Base-by-base conservation (phyloP, 1,140 invertebrate species). In the Drosophila neocordata region DNA sequence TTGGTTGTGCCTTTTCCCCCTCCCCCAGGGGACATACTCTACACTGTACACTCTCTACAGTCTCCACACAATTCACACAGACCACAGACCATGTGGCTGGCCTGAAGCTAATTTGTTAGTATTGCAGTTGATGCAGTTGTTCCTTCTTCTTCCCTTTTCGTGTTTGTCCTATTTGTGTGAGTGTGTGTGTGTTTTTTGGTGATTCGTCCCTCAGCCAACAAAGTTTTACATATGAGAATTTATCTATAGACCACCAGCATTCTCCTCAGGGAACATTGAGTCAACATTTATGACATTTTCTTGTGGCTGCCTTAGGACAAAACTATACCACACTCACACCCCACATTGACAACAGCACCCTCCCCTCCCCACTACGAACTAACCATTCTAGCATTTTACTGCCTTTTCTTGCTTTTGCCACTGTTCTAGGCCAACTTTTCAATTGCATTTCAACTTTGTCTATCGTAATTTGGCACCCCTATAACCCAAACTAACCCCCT, bases 371-470 rank as follows among this genome's bases (percentile, higher is more conserved):
- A 13, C 13, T 20, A n/a, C n/a, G n/a, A n/a, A n/a, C n/a, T n/a
- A n/a, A n/a, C n/a, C n/a, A n/a, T n/a, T n/a, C n/a, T 11, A 20
- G 1, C 20, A 4, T 27, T 27, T 4, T 15, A 31, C 27, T 20
- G 9, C 15, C n/a, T 41, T 41, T 44, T 52, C 12, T 31, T 61
- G 15, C 34, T 51, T 41, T 48, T 53, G 56, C 52, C 48, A 52
- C 68, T 65, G 58, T 44, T 63, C 64, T 69, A 62, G 56, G 55
- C 48, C 58, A 77, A 80, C 69, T 80, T 84, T 85, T 84, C 81
- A 84, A 84, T 84, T 84, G 77, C 81, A 84, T 85, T 84, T 80
- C 59, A 80, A 80, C 73, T 84, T 85, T 73, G 61, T 84, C 77
- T 80, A 52, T 79, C 62, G 63, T 70, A 60, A 73, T 68, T 74